Base-by-base conservation (phyloP, 2,113 vertebrate species). In the Pygoscelis antarcticus region DNA sequence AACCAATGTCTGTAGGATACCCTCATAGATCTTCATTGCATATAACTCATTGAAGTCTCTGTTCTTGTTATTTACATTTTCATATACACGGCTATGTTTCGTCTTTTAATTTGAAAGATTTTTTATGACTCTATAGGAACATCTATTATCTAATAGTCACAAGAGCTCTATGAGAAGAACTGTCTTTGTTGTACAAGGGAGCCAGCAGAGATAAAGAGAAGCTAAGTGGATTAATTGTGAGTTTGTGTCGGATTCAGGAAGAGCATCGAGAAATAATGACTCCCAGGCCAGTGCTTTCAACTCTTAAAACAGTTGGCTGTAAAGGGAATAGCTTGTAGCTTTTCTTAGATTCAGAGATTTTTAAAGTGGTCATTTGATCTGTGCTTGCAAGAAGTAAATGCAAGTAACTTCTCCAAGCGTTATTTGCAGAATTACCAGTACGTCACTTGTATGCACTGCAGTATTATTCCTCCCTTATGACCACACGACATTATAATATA, bases 161-260 rank as follows among this genome's bases (percentile, higher is more conserved):
- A 51, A 42, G 40, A 79, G 34, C 61, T 87, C 52, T 30, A 8
- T 60, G 16, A 87, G 60, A 62, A 80, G 23, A 54, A 3, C 46
- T 46, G 27, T 7, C 78, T 91, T 52, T 81, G 51, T 60, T 68
- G 81, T 89, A 77, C 85, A 75, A 84, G 61, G 64, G 72, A 93
- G 38, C 38, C 65, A 96, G 40, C 47, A 75, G 47, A 94, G 83
- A 94, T 68, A 91, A 92, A 93, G 68, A 57, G 68, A 91, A 90
- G 18, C 47, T 88, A 97, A 96, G 78, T 95, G 89, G 46, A 94
- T 97, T 92, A 96, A 84, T 87, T 85, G 81, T 87, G 95, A 91
- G n/a, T 96, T 91, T 95, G 77, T 68, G 86, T 95, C 94, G 85
- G 74, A 61, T 75, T 87, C 77, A 87, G 61, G 87, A 89, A 82